phyloP scores from a whole-genome alignment of 2,113 vertebrate species.

The Ranitomeya imitator region DNA sequence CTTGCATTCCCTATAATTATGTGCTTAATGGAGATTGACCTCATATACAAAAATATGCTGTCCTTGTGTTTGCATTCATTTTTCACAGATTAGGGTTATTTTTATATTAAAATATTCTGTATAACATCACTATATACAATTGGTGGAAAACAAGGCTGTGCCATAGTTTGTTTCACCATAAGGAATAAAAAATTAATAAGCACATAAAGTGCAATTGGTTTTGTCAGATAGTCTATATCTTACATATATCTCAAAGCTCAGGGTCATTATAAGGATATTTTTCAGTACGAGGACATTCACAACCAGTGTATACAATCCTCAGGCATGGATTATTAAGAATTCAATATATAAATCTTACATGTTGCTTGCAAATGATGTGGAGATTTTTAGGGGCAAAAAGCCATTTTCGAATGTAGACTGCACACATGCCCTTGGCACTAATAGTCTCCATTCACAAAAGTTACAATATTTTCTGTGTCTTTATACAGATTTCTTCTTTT shows the following conservation, averaged over 20 bases:
- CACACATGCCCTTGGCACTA: not conserved
- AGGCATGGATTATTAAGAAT: conserved; percentile 6
- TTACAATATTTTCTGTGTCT: not conserved
- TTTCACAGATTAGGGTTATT: no score
- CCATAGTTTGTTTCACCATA: not conserved
- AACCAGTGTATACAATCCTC: not conserved
- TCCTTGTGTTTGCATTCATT: no score
- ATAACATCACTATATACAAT: not conserved
- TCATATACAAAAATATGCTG: no score
- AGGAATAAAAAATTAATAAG: not conserved
- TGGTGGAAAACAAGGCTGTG: no score
- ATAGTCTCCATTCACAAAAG: not conserved
- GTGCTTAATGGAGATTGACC: no score
- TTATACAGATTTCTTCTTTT: not conserved
- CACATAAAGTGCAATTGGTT: not conserved
- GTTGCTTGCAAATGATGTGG: not conserved
- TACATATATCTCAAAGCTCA: not conserved
- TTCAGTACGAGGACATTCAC: not conserved
- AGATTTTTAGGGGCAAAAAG: not conserved
- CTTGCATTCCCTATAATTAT: no score
- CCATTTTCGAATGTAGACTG: not conserved
- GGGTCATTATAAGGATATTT: not conserved
- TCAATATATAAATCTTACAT: not conserved
- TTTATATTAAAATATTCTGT: not conserved
- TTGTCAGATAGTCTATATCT: not conserved